Base-by-base conservation (phyloP, 1,140 invertebrate genomes). In the Spodoptera frugiperda region DNA sequence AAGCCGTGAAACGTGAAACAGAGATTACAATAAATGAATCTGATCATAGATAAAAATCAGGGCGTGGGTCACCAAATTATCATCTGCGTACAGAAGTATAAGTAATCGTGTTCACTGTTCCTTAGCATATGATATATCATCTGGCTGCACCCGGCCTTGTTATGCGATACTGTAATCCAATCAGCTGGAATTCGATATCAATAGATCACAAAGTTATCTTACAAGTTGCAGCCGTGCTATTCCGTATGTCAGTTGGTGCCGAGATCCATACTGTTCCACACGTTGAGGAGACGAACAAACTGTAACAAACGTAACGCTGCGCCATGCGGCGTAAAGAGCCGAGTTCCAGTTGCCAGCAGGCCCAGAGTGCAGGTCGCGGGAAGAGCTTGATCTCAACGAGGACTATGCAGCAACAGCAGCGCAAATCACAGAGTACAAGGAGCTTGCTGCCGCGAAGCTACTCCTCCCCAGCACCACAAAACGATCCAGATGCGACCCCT, bases 71-170 rank as follows among this genome's bases (percentile, higher is more conserved):
- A 82, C 78, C 86, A 79, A 78, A 83, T 82, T 84, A 78, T 83
- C 77, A 82, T 79, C 78, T 78, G 78, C 77, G 44, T 48, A 72
- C 78, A 86, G 82, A 61, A 81, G 77, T 82, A 76, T 82, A 80
- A 86, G 83, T 86, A 78, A 83, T 84, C 87, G 89, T 91, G 91
- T 78, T 89, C 87, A 88, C 82, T 82, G 88, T 89, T 87, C 85
- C 87, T 84, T 90, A 85, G 84, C 88, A 90, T 88, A 88, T 92
- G 87, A 87, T 88, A 92, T 92, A 89, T 88, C 87, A 91, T 86
- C 85, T 84, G 78, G 76, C 82, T 82, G 77, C 83, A 79, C 68
- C 80, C 84, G 87, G 83, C 92, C 91, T 91, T 91, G 92, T 87
- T 84, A 93, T 82, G 57, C 77, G 84, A 93, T 90, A 92, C 84